Evolutionary conservation across 2,113 vertebrate species (phyloP).

Genomic region (Manacus vitellinus): DNA sequence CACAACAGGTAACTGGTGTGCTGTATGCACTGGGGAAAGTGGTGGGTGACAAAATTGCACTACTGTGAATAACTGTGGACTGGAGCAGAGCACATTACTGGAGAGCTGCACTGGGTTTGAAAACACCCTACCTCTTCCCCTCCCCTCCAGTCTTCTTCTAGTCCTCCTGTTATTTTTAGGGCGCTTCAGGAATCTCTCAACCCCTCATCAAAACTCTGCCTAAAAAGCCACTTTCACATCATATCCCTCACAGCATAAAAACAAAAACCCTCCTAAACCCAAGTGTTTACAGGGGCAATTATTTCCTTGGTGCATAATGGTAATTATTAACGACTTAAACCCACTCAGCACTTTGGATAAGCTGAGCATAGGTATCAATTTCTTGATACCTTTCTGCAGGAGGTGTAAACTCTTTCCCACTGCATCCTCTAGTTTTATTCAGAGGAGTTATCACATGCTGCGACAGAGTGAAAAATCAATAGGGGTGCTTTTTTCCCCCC

Average conservation of each 20-base stretch:
- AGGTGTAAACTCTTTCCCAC: background rate
- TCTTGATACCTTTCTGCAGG: background rate
- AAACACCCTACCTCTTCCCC: background rate
- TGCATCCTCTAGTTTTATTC: background rate
- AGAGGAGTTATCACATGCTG: background rate
- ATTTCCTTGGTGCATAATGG: background rate
- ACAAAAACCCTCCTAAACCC: background rate
- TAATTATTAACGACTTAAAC: background rate
- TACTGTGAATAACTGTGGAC: background rate
- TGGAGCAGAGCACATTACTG: background rate
- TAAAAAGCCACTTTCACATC: background rate
- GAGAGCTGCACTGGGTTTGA: background rate
- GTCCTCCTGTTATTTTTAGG: background rate
- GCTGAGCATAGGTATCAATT: background rate
- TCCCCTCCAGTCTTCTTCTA: background rate
- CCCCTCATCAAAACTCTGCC: background rate
- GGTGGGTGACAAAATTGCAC: background rate
- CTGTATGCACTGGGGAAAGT: background rate
- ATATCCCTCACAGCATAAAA: background rate
- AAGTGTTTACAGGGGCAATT: background rate
- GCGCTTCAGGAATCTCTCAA: background rate
- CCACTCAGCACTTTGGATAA: background rate
- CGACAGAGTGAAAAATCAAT: background rate
- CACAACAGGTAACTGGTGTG: background rate
- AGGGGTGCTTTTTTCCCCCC: rapidly evolving